Evolutionary conservation across 2,113 vertebrate species (phyloP), one percentile per base, ranked within the genome.

Genomic region (Spilogale gracilis): DNA sequence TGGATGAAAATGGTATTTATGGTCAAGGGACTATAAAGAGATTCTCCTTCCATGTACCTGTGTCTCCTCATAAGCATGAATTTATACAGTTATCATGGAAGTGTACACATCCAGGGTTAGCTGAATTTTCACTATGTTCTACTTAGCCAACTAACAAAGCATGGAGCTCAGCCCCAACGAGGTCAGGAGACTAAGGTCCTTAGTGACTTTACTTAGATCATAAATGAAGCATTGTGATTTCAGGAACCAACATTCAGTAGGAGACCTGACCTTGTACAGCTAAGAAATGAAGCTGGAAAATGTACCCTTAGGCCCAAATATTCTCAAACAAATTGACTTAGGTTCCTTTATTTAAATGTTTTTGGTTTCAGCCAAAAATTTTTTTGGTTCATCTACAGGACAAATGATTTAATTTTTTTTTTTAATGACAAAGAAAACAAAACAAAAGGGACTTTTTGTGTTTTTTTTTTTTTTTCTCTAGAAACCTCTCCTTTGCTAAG

Each of bases 151-250:
- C 73, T 98, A 98, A 92, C 83, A 91, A 56, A 96, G 61, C 89
- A 63, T 85, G 71, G 95, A 86, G 1, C 83, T 93, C 32, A 56
- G 58, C 90, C 78, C 38, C 80, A 95, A 48, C 5, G 88, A 98
- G 97, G 95, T 97, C 93, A 94, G 85, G 27, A 96, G 27, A 97
- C 13, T 80, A 65, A 67, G 97, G 96, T 97, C 93, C 88, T 96
- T 69, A 14, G 81, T 97, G 84, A 95, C 93, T 97, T 93, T 25
- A 96, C 96, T 92, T 91, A 96, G 73, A 23, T 96, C 89, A 96
- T 74, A 93, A 98, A 97, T n/a, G 95, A 89, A 97, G 71, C 86
- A 96, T 96, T 30, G 60, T 96, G 79, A 89, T 97, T 96, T 97
- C 76, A 97, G 96, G 54, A 97, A 97, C 38, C 50, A 74, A 61